A percentile compares a stretch with the other conserved stretches of the same genome.
Evolutionary conservation across 2,113 vertebrate species (phyloP).

Genomic region (human (Homo sapiens)): GRCh38 chr3:32430001-32430500

Average conservation of each 20-base stretch:
- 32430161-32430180: neutral
- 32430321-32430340: neutral
- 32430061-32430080: neutral
- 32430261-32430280: neutral
- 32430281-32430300: neutral
- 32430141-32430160: neutral
- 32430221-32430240: neutral
- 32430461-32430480: neutral
- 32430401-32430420: neutral
- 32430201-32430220: neutral
- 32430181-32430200: neutral
- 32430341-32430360: neutral
- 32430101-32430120: neutral
- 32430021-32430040: neutral
- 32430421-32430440: rapidly evolving
- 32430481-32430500: neutral
- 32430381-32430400: rapidly evolving
- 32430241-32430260: neutral
- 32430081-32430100: neutral
- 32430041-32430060: neutral
- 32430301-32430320: rapidly evolving
- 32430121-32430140: neutral
- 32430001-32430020: rapidly evolving
- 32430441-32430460: neutral
- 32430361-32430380: neutral